phyloP scores from a whole-genome alignment of 2,888 invertebrate species.

The Stenotaenia linearis region DNA sequence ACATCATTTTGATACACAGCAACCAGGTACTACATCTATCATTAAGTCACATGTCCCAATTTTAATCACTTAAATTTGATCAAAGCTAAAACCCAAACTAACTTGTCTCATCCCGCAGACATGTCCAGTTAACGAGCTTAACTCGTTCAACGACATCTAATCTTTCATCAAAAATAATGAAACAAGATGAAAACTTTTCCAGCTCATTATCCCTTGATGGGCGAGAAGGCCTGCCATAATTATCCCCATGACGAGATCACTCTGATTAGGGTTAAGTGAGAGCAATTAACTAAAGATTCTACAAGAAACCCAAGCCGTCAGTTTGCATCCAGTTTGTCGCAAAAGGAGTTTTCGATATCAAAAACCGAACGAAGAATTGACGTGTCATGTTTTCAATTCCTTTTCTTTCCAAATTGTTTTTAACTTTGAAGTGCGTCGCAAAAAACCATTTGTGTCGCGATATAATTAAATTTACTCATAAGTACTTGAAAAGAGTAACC shows the following conservation, averaged over 20 bases:
- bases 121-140: too few species aligned
- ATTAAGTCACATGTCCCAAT: too few species aligned
- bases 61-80: too few species aligned
- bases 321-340: not conserved
- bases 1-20: too few species aligned
- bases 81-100: too few species aligned
- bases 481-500: not conserved
- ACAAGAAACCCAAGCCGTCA: not conserved
- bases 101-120: too few species aligned
- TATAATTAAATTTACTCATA: not conserved
- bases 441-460: not conserved
- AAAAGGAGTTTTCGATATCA: not conserved
- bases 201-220: not conserved
- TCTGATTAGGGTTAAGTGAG: not conserved
- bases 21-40: too few species aligned
- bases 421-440: not conserved
- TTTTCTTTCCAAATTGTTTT: not conserved
- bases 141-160: not conserved
- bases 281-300: not conserved
- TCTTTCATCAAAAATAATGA: not conserved
- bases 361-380: not conserved
- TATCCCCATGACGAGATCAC: not conserved
- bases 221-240: not conserved
- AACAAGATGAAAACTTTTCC: not conserved
- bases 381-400: too few species aligned